Evolutionary conservation across 1,140 invertebrate species (phyloP), one percentile per base, ranked within the genome.

Genomic region (Tetranychus urticae): DNA sequence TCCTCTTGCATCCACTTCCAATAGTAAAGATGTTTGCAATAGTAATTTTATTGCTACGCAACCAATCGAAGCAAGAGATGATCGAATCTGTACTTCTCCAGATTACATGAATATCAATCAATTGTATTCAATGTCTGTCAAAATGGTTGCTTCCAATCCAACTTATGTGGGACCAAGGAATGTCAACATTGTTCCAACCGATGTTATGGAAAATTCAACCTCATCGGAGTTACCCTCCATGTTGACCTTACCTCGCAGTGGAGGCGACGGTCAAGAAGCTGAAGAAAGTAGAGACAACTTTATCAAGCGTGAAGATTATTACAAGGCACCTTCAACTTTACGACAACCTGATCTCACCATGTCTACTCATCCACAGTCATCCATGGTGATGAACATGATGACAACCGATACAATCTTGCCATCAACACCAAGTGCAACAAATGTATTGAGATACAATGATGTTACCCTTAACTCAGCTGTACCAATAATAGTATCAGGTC

Each of bases 61-160:
- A 55, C n/a, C 7, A 36, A 56, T 34, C 34, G n/a, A 56, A 56
- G 13, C 6, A 56, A 5, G 3, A 23, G 13, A 33, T 34, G 36
- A 35, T 33, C 31, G 33, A 31, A 31, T 14, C 56, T n/a, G 47
- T 61, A 4, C 57, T 14, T 64, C 66, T 5, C 65, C 66, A 36
- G 66, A 67, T 61, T 67, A 67, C 61, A 65, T 67, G 6, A 67
- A 67, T 50, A 65, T 67, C 46, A 65, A 58, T 58, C 31, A 33
- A 3, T 46, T 58, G 13, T 37, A 13, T 12, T 39, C 61, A 52
- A 42, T 42, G 5, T 10, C 39, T 37, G 48, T 58, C 34, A 62
- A 62, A 45, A 58, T 48, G 14, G 47, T 58, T 14, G 31, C 62
- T 31, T 56, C 58, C 33, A 64, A 61, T 7, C 63, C 63, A n/a